Percentiles rank a stretch among this genome's conserved stretches.
Conservation (phyloP, 2,113 vertebrate species). For the Brachypodius melanocephalos region DNA sequence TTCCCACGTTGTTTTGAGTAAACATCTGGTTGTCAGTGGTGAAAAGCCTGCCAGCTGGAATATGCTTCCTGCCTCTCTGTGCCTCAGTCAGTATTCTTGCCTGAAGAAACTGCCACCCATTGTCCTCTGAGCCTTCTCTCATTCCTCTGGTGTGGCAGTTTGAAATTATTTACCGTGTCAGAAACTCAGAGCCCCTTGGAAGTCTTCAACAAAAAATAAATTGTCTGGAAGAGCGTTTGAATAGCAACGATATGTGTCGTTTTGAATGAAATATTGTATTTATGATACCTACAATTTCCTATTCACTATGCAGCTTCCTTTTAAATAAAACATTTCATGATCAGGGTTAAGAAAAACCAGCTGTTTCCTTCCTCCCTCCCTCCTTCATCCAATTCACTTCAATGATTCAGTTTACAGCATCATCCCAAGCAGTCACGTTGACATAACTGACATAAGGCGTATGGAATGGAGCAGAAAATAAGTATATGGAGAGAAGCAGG, state of each 20-base stretch:
- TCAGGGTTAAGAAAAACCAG: background rate
- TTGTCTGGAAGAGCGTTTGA: background rate
- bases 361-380: slow-evolving; percentile 19
- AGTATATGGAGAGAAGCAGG: background rate
- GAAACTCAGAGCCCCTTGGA: background rate
- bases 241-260: background rate
- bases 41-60: background rate
- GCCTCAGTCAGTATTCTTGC: background rate
- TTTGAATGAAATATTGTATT: slow-evolving; percentile 6
- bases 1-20: background rate
- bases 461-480: slow-evolving; percentile 26
- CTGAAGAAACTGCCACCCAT: background rate
- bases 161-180: background rate
- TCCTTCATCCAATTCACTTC: slow-evolving; percentile 2
- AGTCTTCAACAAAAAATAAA: background rate
- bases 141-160: background rate
- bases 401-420: slow-evolving; percentile 12
- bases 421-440: background rate
- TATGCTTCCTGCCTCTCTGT: background rate
- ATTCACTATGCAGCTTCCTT: slow-evolving; percentile 35
- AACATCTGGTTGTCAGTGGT: background rate
- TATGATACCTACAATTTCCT: slow-evolving; percentile 43
- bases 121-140: background rate
- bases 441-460: background rate
- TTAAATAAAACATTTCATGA: slow-evolving; percentile 45